phyloP scores from a whole-genome alignment of 2,113 vertebrate genomes.

The Hippopotamus amphibius region DNA sequence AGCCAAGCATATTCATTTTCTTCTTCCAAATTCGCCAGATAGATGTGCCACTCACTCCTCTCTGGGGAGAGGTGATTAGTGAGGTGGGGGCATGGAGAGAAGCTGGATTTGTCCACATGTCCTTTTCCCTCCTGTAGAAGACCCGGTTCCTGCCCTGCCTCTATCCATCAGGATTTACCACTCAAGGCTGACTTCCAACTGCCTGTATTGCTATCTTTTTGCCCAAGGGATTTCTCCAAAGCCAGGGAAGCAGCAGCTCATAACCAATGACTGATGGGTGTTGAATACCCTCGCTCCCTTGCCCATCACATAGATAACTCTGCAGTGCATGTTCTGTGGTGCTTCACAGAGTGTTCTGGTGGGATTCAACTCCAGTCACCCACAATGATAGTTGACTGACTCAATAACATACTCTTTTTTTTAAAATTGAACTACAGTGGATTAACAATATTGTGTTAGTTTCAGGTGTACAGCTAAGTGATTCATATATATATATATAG shows the following conservation, averaged over 20 bases:
- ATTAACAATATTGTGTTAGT: not conserved
- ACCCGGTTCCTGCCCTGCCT: not conserved
- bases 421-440: not conserved
- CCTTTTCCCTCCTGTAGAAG: not conserved
- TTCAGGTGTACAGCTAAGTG: not conserved
- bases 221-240: not conserved
- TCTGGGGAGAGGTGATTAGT: not conserved
- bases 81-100: not conserved
- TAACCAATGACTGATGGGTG: not conserved
- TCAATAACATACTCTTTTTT: not conserved
- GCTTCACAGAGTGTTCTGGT: not conserved
- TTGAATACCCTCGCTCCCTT: not conserved
- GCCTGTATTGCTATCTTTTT: not conserved
- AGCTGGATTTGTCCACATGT: not conserved
- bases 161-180: not conserved
- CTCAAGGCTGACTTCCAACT: not conserved
- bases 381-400: not conserved
- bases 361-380: not conserved
- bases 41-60: not conserved
- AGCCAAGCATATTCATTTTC: not conserved
- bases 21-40: not conserved
- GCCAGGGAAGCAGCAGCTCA: not conserved
- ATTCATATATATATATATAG: not conserved
- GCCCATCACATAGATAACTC: not conserved
- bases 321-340: not conserved